phyloP scores from a whole-genome alignment of 2,888 invertebrate genomes.

The Ceriagrion tenellum region DNA sequence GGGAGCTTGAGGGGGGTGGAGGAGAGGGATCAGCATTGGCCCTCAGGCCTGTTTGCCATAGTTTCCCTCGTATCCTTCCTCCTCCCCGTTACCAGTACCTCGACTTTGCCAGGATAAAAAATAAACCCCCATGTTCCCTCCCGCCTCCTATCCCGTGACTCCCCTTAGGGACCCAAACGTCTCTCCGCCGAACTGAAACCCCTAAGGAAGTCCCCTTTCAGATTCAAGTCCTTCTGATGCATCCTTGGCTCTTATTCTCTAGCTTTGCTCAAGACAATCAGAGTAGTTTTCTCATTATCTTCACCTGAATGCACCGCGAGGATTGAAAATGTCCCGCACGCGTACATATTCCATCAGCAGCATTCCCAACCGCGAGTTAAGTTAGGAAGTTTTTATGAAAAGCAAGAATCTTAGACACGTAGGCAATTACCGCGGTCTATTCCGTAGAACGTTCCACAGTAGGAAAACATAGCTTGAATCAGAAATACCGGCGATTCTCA shows the following conservation, averaged over 20 bases:
- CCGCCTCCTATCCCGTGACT: not conserved
- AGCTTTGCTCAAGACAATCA: too few relatives aligned
- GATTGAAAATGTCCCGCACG: too few relatives aligned
- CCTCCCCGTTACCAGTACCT: not conserved
- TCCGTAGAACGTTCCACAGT: too few relatives aligned
- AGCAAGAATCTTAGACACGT: too few relatives aligned
- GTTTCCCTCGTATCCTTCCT: slow-evolving; percentile 13
- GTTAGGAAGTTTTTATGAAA: too few relatives aligned
- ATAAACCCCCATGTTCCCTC: not conserved
- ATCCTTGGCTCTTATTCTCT: not conserved
- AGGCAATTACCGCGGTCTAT: too few relatives aligned
- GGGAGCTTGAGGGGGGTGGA: not conserved
- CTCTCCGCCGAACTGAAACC: not conserved
- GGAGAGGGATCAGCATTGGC: slow-evolving; percentile 11
- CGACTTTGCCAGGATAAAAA: not conserved
- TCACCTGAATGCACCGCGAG: too few relatives aligned
- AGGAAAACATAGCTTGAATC: too few relatives aligned
- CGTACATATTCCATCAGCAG: too few relatives aligned
- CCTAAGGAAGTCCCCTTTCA: not conserved
- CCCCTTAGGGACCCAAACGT: not conserved
- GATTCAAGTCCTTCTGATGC: not conserved
- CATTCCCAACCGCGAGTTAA: too few relatives aligned
- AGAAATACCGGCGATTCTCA: too few relatives aligned
- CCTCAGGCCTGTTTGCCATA: slow-evolving; percentile 31
- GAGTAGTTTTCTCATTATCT: too few relatives aligned